These are phyloP conservation scores for Leucosticte australis DNA, from an alignment of 2,113 vertebrate species.

Conservation along the genomic window DNA sequence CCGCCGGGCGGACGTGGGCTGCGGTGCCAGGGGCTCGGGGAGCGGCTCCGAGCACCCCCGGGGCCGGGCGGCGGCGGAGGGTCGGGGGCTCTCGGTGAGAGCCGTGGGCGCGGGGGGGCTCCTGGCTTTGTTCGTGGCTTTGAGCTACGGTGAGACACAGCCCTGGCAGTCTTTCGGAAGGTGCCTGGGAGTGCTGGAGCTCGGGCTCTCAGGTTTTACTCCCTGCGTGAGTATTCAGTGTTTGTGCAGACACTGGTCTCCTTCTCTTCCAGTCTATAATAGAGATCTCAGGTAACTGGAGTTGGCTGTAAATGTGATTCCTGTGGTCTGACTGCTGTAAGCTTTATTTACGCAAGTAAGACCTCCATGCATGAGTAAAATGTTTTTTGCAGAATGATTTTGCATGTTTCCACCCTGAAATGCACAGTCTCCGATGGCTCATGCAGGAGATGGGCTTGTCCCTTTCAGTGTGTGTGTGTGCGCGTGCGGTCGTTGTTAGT, in stretches of 20 bases:
- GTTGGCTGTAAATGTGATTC: not conserved
- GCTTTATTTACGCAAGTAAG: not conserved
- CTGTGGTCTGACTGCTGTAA: not conserved
- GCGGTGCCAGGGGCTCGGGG: not conserved
- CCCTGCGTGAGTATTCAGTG: not conserved
- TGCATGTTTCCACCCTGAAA: not conserved
- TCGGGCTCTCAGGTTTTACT: not conserved
- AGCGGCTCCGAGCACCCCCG: not conserved
- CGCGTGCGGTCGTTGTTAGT: not conserved
- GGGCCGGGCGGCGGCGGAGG: not conserved
- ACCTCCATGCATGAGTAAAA: not conserved
- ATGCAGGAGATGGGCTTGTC: not conserved
- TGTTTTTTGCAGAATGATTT: not conserved
- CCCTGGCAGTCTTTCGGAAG: not conserved
- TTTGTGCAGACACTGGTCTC: not conserved
- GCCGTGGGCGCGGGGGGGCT: not conserved
- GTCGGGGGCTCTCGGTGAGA: fast-evolving
- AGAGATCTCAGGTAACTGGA: not conserved
- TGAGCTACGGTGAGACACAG: not conserved
- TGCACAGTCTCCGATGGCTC: not conserved
- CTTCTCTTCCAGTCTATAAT: not conserved
- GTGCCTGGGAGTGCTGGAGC: not conserved
- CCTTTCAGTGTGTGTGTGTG: not conserved
- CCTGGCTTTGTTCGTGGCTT: not conserved
- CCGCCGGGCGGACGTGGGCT: fast-evolving